Conservation (phyloP, 2,797 vertebrate genomes). For the Crax fasciolata region DNA sequence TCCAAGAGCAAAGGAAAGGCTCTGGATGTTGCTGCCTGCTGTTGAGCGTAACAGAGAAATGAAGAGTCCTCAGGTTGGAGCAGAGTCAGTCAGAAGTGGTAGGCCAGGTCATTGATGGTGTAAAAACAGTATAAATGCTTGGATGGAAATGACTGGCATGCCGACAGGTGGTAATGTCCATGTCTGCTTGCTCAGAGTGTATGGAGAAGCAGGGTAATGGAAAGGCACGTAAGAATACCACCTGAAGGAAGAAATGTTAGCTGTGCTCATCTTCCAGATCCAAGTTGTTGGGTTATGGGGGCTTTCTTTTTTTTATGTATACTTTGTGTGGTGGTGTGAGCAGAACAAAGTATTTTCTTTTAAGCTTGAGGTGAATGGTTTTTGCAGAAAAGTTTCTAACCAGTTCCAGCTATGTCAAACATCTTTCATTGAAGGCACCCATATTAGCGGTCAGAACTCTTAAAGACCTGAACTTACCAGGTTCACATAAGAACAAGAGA, state of each 20-base stretch:
- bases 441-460: not conserved
- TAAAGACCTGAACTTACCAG: not conserved
- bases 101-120: not conserved
- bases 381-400: not conserved
- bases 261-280: not conserved
- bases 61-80: not conserved
- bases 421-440: not conserved
- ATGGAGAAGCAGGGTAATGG: not conserved
- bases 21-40: not conserved
- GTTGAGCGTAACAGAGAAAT: not conserved
- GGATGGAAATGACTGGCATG: not conserved
- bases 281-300: not conserved
- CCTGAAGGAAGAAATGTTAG: not conserved
- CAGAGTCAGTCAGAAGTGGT: not conserved
- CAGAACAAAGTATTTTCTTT: not conserved
- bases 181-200: not conserved
- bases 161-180: not conserved
- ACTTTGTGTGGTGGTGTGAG: not conserved
- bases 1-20: not conserved
- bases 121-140: not conserved
- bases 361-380: not conserved
- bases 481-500: not conserved
- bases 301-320: not conserved
- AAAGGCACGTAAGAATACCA: not conserved
- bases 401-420: not conserved